phyloP scores from a whole-genome alignment of 1,140 invertebrate species.

The Orchestia grillus region DNA sequence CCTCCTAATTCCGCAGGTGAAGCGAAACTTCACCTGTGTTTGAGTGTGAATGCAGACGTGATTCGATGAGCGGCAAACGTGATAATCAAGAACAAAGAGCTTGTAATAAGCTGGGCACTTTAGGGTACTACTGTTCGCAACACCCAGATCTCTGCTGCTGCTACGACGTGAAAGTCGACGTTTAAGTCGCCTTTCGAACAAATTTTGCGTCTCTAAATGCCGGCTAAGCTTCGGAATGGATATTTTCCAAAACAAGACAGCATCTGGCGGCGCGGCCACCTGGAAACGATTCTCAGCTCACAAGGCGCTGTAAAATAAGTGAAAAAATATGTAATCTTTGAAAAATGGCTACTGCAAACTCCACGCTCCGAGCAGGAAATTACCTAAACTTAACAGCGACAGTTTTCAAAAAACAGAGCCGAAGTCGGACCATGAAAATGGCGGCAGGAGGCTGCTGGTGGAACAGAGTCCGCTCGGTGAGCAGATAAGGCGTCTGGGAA shows the following conservation, averaged over 20 bases:
- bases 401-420: not conserved
- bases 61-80: too few species aligned
- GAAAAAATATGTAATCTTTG: not conserved
- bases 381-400: not conserved
- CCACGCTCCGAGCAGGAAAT: not conserved
- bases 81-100: too few species aligned
- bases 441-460: not conserved
- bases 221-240: not conserved
- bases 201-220: not conserved
- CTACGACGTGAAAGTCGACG: not conserved
- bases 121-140: not conserved
- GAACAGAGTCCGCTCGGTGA: not conserved
- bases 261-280: not conserved
- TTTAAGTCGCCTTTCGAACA: not conserved
- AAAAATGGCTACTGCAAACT: not conserved
- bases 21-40: too few species aligned
- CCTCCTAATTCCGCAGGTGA: too few species aligned
- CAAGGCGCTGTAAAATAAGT: not conserved
- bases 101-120: too few species aligned
- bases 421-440: not conserved
- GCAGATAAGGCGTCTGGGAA: not conserved
- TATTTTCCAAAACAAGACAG: not conserved
- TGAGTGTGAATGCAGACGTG: too few species aligned
- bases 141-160: not conserved
- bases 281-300: not conserved